phyloP scores from a whole-genome alignment of 2,888 invertebrate species.

The Oxytorus armatus region DNA sequence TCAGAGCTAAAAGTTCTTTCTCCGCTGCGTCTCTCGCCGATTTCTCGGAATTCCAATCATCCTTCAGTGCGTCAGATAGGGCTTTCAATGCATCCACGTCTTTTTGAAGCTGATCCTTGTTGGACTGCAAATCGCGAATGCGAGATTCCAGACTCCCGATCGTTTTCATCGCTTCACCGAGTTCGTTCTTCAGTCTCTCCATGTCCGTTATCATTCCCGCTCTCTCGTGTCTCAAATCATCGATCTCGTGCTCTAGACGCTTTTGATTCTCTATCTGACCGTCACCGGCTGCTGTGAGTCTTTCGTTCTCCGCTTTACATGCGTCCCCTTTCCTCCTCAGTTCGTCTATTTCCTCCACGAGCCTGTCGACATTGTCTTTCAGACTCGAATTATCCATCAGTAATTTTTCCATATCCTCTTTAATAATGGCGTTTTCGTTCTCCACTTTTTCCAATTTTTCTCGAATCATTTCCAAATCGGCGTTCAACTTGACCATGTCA shows the following conservation, averaged over 20 bases:
- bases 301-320: conserved; percentile 63
- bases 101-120: conserved; percentile 61
- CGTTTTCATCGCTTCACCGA: conserved; percentile 39
- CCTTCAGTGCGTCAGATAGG: conserved; percentile 23
- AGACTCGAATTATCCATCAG: conserved; percentile 61
- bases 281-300: conserved; percentile 58
- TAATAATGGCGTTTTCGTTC: conserved; percentile 50
- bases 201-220: conserved; percentile 52
- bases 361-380: conserved; percentile 50
- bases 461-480: conserved; percentile 32
- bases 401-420: conserved; percentile 59
- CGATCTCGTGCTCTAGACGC: conserved; percentile 58
- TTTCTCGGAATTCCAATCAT: conserved; percentile 63
- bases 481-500: conserved; percentile 60
- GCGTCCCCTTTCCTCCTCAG: conserved; percentile 58
- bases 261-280: conserved; percentile 45
- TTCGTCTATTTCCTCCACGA: conserved; percentile 48
- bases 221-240: conserved; percentile 65
- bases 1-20: conserved; percentile 70
- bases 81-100: conserved; percentile 60
- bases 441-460: conserved; percentile 55
- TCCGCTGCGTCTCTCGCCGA: conserved; percentile 63
- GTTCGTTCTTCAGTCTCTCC: conserved; percentile 43
- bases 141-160: conserved; percentile 61
- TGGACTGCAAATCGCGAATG: conserved; percentile 40